Base-by-base conservation (phyloP, 35 echinoderm and acorn worm species). In the Acanthaster planci region DNA sequence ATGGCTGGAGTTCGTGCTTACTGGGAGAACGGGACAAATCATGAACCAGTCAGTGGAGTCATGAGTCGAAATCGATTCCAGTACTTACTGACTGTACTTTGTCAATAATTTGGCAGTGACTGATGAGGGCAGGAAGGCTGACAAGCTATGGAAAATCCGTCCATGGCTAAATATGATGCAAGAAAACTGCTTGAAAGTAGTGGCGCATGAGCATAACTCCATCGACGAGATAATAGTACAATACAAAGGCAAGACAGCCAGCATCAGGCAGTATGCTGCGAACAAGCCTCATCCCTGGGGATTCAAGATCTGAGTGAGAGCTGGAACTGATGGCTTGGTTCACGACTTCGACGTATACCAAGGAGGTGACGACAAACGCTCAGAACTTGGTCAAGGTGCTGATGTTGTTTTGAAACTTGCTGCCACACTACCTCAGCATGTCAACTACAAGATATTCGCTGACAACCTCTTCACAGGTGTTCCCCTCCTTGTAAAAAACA, bases 281-380 rank as follows among this genome's bases (percentile, higher is more conserved):
- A 55, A 55, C 12, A 86, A 86, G 42, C 84, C 57, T n/a, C 64
- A 86, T 44, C 84, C 39, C 22, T 75, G 60, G 84, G 64, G 67
- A 76, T 39, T 76, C 34, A 86, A 86, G 51, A 56, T 86, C 60
- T 86, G 84, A 42, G 1, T 18, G 7, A 57, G 67, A 50, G 60
- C 56, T 86, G 52, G 60, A 21, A 37, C 59, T 27, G 17, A 29
- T 64, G 84, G 84, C 38, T 59, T 86, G 67, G 23, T 86, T 18
- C 51, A 77, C 36, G 72, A 86, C 32, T 86, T 77, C 78, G 84
- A 78, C 14, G 84, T 78, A 16, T 78, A 86, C 21, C 68, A 86
- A 86, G 84, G 72, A 56, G 54, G 36, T n/a, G 0, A 56, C 22
- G 1, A n/a, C 15, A 8, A 56, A 56, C 22, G 54, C 16, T 18